Percentiles rank a stretch among this genome's conserved stretches.
phyloP scores from a whole-genome alignment of 64 coral and sea anemone genomes.

The Porites lutea region DNA sequence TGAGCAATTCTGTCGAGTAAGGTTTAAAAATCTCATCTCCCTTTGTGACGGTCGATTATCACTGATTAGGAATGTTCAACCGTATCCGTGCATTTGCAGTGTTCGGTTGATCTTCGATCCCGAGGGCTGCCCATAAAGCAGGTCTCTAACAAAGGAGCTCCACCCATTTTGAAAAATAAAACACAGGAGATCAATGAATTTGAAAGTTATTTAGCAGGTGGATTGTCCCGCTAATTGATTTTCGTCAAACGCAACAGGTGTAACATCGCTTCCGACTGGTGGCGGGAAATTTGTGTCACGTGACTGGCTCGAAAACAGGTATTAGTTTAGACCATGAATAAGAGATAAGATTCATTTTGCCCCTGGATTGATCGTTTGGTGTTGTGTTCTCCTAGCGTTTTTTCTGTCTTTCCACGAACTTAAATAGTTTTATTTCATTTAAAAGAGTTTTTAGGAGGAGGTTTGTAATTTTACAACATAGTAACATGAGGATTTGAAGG shows the following conservation, averaged over 20 bases:
- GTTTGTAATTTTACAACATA: background rate
- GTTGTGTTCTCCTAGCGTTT: slow-evolving; percentile 19
- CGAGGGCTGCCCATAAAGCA: background rate
- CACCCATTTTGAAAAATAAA: background rate
- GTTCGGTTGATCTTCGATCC: slow-evolving; percentile 22
- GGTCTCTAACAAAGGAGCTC: slow-evolving; percentile 24
- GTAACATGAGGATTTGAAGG: slow-evolving; percentile 27
- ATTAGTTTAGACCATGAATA: slow-evolving; percentile 40
- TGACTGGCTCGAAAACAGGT: slow-evolving; percentile 1
- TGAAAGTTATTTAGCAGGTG: slow-evolving; percentile 30
- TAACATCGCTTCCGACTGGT: slow-evolving; percentile 31
- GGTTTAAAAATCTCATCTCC: too few species aligned
- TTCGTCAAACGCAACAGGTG: slow-evolving; percentile 25
- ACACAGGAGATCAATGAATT: slow-evolving; percentile 34
- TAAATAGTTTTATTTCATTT: background rate
- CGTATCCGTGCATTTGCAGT: background rate
- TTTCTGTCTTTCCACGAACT: background rate
- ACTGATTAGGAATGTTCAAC: background rate
- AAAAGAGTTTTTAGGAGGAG: background rate
- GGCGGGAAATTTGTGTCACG: slow-evolving; percentile 28
- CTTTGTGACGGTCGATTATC: background rate
- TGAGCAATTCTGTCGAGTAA: too few species aligned
- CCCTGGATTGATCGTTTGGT: slow-evolving; percentile 2
- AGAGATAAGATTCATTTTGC: slow-evolving; percentile 41
- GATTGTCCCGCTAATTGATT: slow-evolving; percentile 30